Conservation (phyloP, 1,140 invertebrate species). For the Drosophila elegans region DNA sequence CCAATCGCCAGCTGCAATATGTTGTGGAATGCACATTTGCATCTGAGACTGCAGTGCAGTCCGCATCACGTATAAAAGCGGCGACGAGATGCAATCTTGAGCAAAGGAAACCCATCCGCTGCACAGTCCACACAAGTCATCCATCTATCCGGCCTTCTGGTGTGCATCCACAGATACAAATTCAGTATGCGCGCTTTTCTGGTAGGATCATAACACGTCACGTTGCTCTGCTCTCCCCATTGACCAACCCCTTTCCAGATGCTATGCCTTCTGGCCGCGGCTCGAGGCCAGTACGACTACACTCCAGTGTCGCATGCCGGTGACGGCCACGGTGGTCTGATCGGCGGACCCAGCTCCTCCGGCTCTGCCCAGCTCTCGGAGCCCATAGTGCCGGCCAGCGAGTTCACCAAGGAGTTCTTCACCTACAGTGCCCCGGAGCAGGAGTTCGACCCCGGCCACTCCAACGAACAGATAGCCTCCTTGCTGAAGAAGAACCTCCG, state of each 20-base stretch:
- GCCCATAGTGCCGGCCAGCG: slow-evolving; percentile 48
- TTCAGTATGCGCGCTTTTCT: slow-evolving; percentile 70
- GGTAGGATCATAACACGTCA: slow-evolving; percentile 35
- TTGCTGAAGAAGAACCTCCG: slow-evolving; percentile 91
- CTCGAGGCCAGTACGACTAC: slow-evolving; percentile 67
- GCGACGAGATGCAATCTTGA: slow-evolving; percentile 31
- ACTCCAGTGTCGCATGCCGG: slow-evolving; percentile 39
- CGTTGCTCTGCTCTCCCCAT: not conserved
- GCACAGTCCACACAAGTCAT: slow-evolving; percentile 32
- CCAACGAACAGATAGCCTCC: slow-evolving; percentile 53
- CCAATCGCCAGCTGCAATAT: slow-evolving; percentile 25
- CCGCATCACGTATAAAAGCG: slow-evolving; percentile 57
- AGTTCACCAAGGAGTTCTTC: slow-evolving; percentile 76
- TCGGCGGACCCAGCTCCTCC: slow-evolving; percentile 23
- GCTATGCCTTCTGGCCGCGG: slow-evolving; percentile 59
- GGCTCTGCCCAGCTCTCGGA: slow-evolving; percentile 56
- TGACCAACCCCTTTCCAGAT: slow-evolving; percentile 24
- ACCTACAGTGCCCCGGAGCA: slow-evolving; percentile 70
- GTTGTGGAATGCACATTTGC: slow-evolving; percentile 40
- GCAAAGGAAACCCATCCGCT: slow-evolving; percentile 60
- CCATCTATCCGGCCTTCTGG: slow-evolving; percentile 13
- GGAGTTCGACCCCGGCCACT: slow-evolving; percentile 59
- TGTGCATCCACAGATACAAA: slow-evolving; percentile 26
- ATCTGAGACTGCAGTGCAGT: slow-evolving; percentile 15
- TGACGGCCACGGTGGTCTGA: slow-evolving; percentile 39